Evolutionary conservation across 2,113 vertebrate species (phyloP), one percentile per base, ranked within the genome.

Genomic region (Psophia crepitans): DNA sequence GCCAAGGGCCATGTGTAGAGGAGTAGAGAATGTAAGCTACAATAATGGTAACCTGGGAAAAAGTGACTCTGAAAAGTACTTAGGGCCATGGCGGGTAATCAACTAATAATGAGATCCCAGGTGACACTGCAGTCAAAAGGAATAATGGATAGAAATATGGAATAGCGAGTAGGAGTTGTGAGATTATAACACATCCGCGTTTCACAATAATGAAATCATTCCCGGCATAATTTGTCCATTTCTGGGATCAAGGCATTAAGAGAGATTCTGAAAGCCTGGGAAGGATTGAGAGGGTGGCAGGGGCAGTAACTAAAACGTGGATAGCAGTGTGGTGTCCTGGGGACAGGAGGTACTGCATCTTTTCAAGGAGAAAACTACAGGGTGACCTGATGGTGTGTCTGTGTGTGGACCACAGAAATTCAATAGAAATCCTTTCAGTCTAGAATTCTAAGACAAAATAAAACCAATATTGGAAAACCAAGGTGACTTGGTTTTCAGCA

Each of bases 81-180:
- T 75, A 64, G 60, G 46, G 48, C 54, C 69, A 56, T 71, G 39
- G 56, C n/a, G 53, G 86, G 75, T 92, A 92, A 96, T 89, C 56
- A 84, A 6, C 56, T 87, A 74, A 75, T 96, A 96, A 96, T 71
- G 84, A 96, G 81, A 64, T 96, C 93, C 91, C 93, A 91, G 33
- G 77, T 94, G 94, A 84, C 84, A 82, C 8, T 37, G 60, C 39
- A 87, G 77, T 82, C 69, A 81, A 89, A 93, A 95, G 60, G 69
- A 91, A 87, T 82, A 93, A 93, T 69, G 60, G 43, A 39, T 74
- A 90, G 73, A 63, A 78, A 77, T 51, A 87, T n/a, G 61, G 81
- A 79, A 87, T 28, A 73, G 35, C 56, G 73, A 89, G 57, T 78
- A 60, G 51, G 79, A 93, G 73, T 60, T 75, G 16, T 75, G 79